Evolutionary conservation across 2,113 vertebrate species (phyloP).

Genomic region (Prunella fulvescens): DNA sequence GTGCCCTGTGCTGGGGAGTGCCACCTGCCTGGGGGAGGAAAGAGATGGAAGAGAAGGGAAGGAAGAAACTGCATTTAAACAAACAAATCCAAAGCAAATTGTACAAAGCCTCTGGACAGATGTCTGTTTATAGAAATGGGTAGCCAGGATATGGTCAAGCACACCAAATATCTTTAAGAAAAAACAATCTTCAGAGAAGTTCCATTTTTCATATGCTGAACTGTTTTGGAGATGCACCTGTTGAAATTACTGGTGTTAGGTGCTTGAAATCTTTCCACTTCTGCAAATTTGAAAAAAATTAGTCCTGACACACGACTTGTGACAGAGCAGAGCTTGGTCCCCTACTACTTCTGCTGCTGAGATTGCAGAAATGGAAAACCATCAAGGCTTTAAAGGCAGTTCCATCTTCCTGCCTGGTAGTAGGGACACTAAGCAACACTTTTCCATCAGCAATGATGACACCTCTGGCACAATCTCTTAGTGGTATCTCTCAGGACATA

Average conservation of each 20-base stretch:
- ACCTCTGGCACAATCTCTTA: not conserved
- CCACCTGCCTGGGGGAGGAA: not conserved
- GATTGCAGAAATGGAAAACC: not conserved
- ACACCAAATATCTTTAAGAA: not conserved
- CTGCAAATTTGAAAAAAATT: not conserved
- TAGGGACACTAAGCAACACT: not conserved
- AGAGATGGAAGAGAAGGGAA: not conserved
- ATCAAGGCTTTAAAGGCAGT: not conserved
- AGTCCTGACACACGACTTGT: fast-evolving
- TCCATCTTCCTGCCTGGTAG: not conserved
- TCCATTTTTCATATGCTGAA: not conserved
- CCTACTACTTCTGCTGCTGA: not conserved
- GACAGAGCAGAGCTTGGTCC: not conserved
- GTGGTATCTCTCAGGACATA: not conserved
- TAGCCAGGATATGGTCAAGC: not conserved
- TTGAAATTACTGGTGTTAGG: not conserved
- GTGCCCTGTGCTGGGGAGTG: fast-evolving
- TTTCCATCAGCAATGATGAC: not conserved
- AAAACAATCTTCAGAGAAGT: not conserved
- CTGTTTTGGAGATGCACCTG: not conserved
- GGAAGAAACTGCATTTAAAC: not conserved
- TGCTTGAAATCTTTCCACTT: not conserved
- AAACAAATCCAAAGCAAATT: not conserved
- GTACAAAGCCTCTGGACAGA: not conserved
- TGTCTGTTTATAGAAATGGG: not conserved